Conservation (phyloP, 2,113 vertebrate genomes). For the Corydoras sp. region DNA sequence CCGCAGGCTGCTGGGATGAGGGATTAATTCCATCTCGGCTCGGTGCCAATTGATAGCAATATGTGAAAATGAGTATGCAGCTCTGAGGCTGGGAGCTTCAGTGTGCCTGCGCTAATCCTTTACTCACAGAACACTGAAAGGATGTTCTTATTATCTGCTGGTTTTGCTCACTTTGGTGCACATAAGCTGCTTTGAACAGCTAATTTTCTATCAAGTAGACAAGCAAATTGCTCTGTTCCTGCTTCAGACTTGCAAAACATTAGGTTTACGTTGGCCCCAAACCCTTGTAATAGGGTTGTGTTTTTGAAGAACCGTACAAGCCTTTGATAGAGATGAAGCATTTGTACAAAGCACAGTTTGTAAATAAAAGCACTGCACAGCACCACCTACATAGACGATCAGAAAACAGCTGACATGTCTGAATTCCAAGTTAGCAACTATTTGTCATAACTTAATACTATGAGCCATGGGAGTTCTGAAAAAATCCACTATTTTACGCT, state of each 20-base stretch:
- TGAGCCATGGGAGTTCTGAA: background rate
- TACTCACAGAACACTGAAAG: slow-evolving; percentile 38
- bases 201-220: slow-evolving; percentile 6
- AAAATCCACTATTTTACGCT: background rate
- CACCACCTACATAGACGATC: too few relatives aligned
- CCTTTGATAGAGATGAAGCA: slow-evolving; percentile 18
- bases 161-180: slow-evolving; percentile 48
- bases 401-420: slow-evolving; percentile 10
- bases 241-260: slow-evolving; percentile 1
- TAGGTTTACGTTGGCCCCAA: slow-evolving; percentile 30
- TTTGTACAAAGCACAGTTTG: background rate
- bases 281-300: background rate
- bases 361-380: background rate
- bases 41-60: slow-evolving; percentile 8
- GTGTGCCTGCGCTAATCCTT: slow-evolving; percentile 45
- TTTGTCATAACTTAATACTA: slow-evolving; percentile 12
- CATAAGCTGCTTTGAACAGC: slow-evolving; percentile 51
- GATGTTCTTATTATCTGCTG: slow-evolving; percentile 35
- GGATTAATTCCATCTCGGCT: slow-evolving; percentile 25
- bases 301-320: background rate
- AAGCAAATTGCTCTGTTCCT: slow-evolving; percentile 19
- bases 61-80: slow-evolving; percentile 21
- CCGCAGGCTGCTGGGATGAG: slow-evolving; percentile 8
- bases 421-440: background rate
- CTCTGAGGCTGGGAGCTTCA: slow-evolving; percentile 17